phyloP scores from a whole-genome alignment of 1,140 invertebrate genomes.

The Ephestia elutella region DNA sequence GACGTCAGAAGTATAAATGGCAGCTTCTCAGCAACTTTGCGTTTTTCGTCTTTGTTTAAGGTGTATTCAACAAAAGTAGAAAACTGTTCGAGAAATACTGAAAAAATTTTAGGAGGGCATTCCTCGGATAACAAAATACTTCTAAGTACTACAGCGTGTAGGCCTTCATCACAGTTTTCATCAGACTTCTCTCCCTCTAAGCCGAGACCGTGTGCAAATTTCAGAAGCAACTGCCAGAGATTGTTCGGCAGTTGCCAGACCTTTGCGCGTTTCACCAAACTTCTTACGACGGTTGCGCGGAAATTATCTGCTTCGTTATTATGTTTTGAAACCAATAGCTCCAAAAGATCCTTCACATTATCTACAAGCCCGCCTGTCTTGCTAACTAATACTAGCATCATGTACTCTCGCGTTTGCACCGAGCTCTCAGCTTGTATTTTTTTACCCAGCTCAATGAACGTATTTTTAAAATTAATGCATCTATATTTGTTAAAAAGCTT shows the following conservation, averaged over 20 bases:
- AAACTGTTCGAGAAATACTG: slow-evolving; percentile 33
- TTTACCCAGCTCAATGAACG: slow-evolving; percentile 39
- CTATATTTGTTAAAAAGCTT: slow-evolving; percentile 43
- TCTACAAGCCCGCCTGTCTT: slow-evolving; percentile 39
- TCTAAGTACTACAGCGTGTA: slow-evolving; percentile 45
- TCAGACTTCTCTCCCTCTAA: slow-evolving; percentile 29
- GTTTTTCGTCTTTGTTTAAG: slow-evolving; percentile 29
- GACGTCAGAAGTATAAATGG: slow-evolving; percentile 22
- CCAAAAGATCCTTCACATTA: slow-evolving; percentile 34
- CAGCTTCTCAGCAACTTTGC: slow-evolving; percentile 22
- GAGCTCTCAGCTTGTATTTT: slow-evolving; percentile 31
- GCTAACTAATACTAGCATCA: slow-evolving; percentile 51
- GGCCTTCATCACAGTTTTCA: slow-evolving; percentile 36
- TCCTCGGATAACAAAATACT: slow-evolving; percentile 22
- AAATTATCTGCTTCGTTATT: slow-evolving; percentile 42
- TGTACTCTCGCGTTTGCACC: slow-evolving; percentile 37
- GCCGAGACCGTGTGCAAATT: slow-evolving; percentile 38
- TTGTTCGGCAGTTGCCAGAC: slow-evolving; percentile 40
- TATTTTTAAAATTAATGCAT: slow-evolving; percentile 36
- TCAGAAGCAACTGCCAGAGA: slow-evolving; percentile 35
- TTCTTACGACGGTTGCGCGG: slow-evolving; percentile 42
- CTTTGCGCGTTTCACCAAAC: slow-evolving; percentile 40
- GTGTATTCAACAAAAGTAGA: slow-evolving; percentile 41
- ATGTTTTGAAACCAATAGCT: slow-evolving; percentile 29
- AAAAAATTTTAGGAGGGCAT: slow-evolving; percentile 16